Conservation (phyloP, 2,888 invertebrate genomes). For the Hydropsyche betteni region DNA sequence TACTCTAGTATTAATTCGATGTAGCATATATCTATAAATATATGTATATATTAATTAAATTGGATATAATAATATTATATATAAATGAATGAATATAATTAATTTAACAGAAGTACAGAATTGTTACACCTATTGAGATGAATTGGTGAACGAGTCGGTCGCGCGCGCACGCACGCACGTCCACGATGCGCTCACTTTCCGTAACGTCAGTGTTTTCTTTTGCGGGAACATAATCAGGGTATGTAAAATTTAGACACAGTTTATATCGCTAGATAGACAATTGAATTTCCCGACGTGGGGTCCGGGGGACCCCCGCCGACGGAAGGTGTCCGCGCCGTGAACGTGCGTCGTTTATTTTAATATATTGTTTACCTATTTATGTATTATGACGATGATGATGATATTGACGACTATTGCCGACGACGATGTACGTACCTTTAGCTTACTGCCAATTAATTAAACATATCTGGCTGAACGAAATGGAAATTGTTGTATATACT, state of each 20-base stretch:
- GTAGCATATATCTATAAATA: slow-evolving; percentile 51
- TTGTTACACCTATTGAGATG: not conserved
- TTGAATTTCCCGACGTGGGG: slow-evolving; percentile 46
- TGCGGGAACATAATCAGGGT: slow-evolving; percentile 50
- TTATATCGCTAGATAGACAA: slow-evolving; percentile 51
- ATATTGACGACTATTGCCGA: slow-evolving; percentile 48
- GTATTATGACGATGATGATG: too few relatives aligned
- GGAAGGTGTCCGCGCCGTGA: slow-evolving; percentile 44
- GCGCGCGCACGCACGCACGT: slow-evolving; percentile 36
- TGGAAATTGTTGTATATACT: slow-evolving; percentile 64
- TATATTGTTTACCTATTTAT: too few relatives aligned
- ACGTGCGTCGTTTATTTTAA: slow-evolving; percentile 37
- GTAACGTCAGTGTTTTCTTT: slow-evolving; percentile 26
- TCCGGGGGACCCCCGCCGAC: slow-evolving; percentile 32
- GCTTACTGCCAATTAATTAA: slow-evolving; percentile 57
- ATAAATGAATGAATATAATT: slow-evolving; percentile 18
- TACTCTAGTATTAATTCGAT: slow-evolving; percentile 50
- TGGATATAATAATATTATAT: slow-evolving; percentile 18
- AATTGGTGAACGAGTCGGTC: not conserved
- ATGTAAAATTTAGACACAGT: slow-evolving; percentile 50
- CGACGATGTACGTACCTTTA: slow-evolving; percentile 65
- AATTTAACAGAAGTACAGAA: slow-evolving; percentile 1
- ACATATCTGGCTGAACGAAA: slow-evolving; percentile 52
- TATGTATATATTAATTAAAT: slow-evolving; percentile 52
- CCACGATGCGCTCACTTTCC: slow-evolving; percentile 29